Conservation (phyloP, 64 coral and sea anemone species). For the Acropora tenuis region DNA sequence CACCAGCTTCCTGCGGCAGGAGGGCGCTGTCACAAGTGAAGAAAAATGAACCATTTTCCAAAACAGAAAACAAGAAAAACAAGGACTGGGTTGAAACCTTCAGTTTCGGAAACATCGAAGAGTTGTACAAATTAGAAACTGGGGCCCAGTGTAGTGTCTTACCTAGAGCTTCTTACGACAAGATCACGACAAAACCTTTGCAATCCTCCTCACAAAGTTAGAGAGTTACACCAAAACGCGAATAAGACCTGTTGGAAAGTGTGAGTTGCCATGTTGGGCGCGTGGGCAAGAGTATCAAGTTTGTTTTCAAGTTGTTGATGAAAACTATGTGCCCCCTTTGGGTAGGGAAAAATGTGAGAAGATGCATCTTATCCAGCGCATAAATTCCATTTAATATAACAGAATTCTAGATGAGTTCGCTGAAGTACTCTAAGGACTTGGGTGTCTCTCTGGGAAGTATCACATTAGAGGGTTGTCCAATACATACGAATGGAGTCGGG, state of each 20-base stretch:
- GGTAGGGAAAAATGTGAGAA: neutral
- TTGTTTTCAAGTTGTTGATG: neutral
- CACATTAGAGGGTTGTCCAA: neutral
- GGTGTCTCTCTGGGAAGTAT: neutral
- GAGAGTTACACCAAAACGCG: no score
- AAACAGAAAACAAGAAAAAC: no score
- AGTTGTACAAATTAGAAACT: neutral
- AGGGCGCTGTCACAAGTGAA: no score
- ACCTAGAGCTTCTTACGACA: neutral
- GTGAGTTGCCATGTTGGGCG: no score
- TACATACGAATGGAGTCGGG: no score
- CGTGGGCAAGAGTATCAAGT: neutral
- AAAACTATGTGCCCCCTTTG: neutral
- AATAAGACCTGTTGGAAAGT: neutral
- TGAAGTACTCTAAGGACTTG: neutral
- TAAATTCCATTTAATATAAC: neutral
- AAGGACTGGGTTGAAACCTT: neutral
- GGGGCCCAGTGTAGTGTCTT: no score
- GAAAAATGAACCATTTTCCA: no score
- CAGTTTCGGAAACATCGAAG: neutral
- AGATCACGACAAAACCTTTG: neutral
- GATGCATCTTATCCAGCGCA: neutral
- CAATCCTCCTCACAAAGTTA: neutral
- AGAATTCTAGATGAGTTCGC: neutral
- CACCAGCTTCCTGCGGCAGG: no score